Base-by-base conservation (phyloP, 1,140 invertebrate genomes). In the Drosophila suzukii region DNA sequence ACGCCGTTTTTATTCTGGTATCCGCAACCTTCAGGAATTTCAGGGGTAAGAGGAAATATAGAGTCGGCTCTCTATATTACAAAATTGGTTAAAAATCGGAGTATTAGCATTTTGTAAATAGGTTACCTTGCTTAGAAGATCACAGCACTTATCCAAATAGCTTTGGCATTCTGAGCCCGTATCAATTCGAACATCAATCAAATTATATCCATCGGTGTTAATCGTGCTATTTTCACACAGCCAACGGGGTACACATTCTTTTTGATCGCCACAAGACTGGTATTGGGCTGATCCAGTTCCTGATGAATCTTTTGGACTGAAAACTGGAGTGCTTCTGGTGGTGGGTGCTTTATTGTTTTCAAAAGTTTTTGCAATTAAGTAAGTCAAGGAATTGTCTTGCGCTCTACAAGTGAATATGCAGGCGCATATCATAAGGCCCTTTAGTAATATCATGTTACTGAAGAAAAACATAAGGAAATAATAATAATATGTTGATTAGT, bases 1-100 rank as follows among this genome's bases (percentile, higher is more conserved):
- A 97, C 93, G 4, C 96, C 96, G 0, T 95, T 93, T 0, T 94
- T 92, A 78, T 96, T 95, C 15, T 95, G 92, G 63, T 94, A 93
- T 1, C 97, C 97, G 74, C 97, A 97, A 4, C 94, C 94, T 8
- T 78, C 79, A 6, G 85, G 54, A 34, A 36, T 13, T 15, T 77
- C 50, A 13, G 81, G 49, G 11, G 3, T 8, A 7, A 62, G n/a
- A 5, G 68, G 15, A 50, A 49, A 56, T 7, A 70, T 46, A 1
- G 71, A 44, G 4, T 47, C 62, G 8, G 53, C 54, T 27, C 24
- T 55, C 83, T 88, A 30, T 15, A 49, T 43, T 47, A 30, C 12
- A 11, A 58, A 20, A 20, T 20, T 20, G 20, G 2, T 20, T 20
- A 20, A 20, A 65, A 13, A 13, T 24, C 3, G 7, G 13, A 10